Conservation (phyloP, 2,888 invertebrate species). For the Papilio elwesi region DNA sequence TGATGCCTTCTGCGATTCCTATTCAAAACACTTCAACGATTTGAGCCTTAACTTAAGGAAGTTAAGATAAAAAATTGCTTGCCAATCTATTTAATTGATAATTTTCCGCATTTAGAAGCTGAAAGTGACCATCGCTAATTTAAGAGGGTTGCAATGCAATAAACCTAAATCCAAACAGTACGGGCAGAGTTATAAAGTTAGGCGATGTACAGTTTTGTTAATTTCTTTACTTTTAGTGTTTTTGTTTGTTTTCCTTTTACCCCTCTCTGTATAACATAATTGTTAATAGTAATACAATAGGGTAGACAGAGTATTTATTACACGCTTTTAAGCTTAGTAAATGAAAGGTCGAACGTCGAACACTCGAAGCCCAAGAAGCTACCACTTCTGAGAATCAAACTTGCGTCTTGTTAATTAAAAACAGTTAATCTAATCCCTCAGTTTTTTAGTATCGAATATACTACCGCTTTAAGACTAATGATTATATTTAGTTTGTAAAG, state of each 20-base stretch:
- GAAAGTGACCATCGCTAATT: slow-evolving; percentile 73
- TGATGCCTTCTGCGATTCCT: not conserved
- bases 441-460: too few relatives aligned
- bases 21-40: not conserved
- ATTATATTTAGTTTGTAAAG: too few relatives aligned
- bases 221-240: slow-evolving; percentile 5
- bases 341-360: too few relatives aligned
- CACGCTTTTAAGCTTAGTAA: too few relatives aligned
- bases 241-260: not conserved
- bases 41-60: slow-evolving; percentile 18
- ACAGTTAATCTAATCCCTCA: too few relatives aligned
- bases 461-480: too few relatives aligned
- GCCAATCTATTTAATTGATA: slow-evolving; percentile 48
- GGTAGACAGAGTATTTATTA: too few relatives aligned
- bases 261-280: too few relatives aligned
- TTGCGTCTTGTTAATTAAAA: too few relatives aligned
- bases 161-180: slow-evolving; percentile 51
- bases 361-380: too few relatives aligned
- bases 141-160: slow-evolving; percentile 62
- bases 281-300: too few relatives aligned
- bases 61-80: slow-evolving; percentile 38
- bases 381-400: too few relatives aligned
- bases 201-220: slow-evolving; percentile 23
- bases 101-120: slow-evolving; percentile 64
- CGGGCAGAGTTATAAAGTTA: slow-evolving; percentile 48